phyloP scores from a whole-genome alignment of 2,797 vertebrate genomes.

The Carcharodon carcharias region DNA sequence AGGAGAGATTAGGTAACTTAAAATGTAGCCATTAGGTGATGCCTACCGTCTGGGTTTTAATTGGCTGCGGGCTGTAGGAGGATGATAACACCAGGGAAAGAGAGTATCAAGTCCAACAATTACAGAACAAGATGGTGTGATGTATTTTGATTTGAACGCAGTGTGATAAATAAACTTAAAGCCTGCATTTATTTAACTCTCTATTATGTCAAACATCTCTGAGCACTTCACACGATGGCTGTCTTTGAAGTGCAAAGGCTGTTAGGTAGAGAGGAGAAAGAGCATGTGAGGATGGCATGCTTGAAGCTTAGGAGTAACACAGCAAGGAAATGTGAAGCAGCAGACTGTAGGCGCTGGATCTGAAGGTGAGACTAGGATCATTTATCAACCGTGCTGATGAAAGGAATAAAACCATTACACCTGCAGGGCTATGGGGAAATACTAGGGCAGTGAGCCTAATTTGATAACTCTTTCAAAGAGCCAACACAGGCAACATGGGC shows the following conservation, averaged over 20 bases:
- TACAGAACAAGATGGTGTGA: neutral
- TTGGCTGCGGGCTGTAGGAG: neutral
- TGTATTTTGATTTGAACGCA: neutral
- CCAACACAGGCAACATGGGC: neutral
- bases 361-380: neutral
- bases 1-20: neutral
- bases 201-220: neutral
- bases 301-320: neutral
- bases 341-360: neutral
- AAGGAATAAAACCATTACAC: neutral
- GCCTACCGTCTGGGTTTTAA: neutral
- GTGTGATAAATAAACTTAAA: neutral
- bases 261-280: neutral
- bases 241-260: neutral
- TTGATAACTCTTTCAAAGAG: neutral
- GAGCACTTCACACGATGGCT: neutral
- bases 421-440: too few relatives aligned
- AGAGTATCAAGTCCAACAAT: too few relatives aligned
- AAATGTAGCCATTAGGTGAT: neutral
- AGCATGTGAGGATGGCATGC: neutral
- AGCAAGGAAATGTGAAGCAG: neutral
- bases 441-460: neutral
- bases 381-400: neutral
- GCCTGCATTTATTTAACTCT: neutral
- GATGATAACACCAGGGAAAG: neutral